Percentiles rank a stretch among this genome's conserved stretches.
Conservation (phyloP, 2,797 vertebrate species). For the Alectoris magna region DNA sequence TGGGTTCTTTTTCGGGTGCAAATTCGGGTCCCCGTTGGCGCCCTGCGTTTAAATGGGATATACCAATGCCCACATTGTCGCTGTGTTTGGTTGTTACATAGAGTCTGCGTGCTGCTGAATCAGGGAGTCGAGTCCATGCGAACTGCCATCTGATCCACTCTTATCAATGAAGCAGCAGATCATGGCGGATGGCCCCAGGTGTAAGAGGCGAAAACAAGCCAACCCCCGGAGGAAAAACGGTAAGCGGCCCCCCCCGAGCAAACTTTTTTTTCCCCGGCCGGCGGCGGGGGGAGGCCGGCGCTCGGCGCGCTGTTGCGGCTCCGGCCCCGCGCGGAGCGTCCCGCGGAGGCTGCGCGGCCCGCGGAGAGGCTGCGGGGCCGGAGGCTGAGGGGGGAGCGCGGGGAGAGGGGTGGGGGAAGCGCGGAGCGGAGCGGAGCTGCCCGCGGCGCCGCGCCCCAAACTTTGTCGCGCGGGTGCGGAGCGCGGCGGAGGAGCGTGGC, state of each 20-base stretch:
- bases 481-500: background rate
- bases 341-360: constrained; percentile 63
- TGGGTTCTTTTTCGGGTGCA: constrained; percentile 71
- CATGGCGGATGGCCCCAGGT: constrained; percentile 95
- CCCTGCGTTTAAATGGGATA: constrained; percentile 83
- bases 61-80: constrained; percentile 84
- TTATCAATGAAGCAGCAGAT: constrained; percentile 98
- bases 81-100: constrained; percentile 91
- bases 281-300: background rate
- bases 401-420: too few species aligned
- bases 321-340: constrained; percentile 34
- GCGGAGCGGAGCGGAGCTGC: background rate
- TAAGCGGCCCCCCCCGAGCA: constrained; percentile 81
- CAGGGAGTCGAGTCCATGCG: constrained; percentile 94
- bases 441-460: constrained; percentile 3
- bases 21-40: constrained; percentile 80
- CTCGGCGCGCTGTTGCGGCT: background rate
- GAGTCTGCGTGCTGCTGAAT: constrained; percentile 88
- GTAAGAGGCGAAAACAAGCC: constrained; percentile 99
- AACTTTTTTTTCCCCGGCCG: constrained; percentile 71
- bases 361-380: background rate
- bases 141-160: constrained; percentile 97
- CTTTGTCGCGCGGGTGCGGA: constrained; percentile 40
- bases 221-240: constrained; percentile 99
- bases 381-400: background rate